Evolutionary conservation across 2,888 invertebrate genomes (phyloP).

Genomic region (Rosalia funebris): DNA sequence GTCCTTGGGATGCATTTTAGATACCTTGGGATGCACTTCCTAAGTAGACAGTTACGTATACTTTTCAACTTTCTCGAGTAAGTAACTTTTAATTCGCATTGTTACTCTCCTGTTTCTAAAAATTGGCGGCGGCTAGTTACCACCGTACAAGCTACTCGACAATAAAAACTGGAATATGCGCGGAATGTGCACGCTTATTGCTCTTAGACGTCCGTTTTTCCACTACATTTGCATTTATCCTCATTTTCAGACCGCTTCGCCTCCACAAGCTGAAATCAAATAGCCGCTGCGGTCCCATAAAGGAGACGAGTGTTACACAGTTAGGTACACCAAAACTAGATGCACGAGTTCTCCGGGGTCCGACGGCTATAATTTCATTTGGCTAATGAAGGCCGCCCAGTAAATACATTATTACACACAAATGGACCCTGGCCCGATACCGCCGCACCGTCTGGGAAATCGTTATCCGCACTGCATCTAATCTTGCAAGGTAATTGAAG

Average conservation of each 20-base stretch:
- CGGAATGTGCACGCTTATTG: slow-evolving; percentile 17
- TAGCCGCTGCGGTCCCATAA: slow-evolving; percentile 43
- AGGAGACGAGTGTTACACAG: slow-evolving; percentile 30
- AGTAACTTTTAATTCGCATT: slow-evolving; percentile 6
- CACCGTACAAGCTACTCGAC: no score
- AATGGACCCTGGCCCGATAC: slow-evolving; percentile 57
- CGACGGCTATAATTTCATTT: slow-evolving; percentile 59
- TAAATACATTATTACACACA: slow-evolving; percentile 62
- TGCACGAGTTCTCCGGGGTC: slow-evolving; percentile 40
- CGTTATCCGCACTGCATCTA: slow-evolving; percentile 29
- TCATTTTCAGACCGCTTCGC: slow-evolving; percentile 37
- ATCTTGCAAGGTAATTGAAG: slow-evolving; percentile 37
- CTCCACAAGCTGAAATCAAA: slow-evolving; percentile 48
- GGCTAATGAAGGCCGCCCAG: slow-evolving; percentile 60
- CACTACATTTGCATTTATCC: slow-evolving; percentile 41
- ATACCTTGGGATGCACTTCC: no score
- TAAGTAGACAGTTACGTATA: no score
- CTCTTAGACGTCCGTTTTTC: slow-evolving; percentile 29
- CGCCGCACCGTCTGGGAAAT: slow-evolving; percentile 37
- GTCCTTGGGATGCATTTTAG: no score
- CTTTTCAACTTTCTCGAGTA: no score
- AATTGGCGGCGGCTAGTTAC: neutral
- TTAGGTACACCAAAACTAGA: neutral
- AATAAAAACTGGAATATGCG: slow-evolving; percentile 4
- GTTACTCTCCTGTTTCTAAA: neutral